Conservation (phyloP, 2,797 vertebrate species). For the Merluccius polli region DNA sequence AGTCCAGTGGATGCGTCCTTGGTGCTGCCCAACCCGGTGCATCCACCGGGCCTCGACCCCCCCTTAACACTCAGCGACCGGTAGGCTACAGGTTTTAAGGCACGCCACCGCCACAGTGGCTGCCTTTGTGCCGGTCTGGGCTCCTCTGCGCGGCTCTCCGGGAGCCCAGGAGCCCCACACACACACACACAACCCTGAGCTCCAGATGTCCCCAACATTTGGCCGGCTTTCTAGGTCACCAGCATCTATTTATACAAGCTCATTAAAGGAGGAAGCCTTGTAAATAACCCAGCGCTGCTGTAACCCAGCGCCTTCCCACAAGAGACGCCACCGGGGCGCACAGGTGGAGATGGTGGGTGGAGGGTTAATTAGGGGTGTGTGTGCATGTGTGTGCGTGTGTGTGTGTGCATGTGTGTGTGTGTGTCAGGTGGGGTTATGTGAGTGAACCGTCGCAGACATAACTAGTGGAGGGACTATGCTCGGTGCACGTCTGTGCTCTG, state of each 20-base stretch:
- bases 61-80: slow-evolving; percentile 23
- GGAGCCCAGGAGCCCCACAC: slow-evolving; percentile 47
- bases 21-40: slow-evolving; percentile 40
- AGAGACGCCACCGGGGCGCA: too few species aligned
- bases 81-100: slow-evolving; percentile 29
- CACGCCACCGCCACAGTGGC: slow-evolving; percentile 62
- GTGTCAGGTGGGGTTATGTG: too few species aligned
- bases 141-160: slow-evolving; percentile 60
- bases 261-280: too few species aligned
- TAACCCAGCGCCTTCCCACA: background rate
- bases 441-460: too few species aligned
- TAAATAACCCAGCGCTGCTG: background rate
- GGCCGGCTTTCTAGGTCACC: background rate
- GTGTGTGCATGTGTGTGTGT: too few species aligned
- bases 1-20: background rate
- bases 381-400: too few species aligned
- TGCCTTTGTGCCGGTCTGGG: slow-evolving; percentile 68
- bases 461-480: too few species aligned
- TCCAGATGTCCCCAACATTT: background rate
- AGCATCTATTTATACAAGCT: too few species aligned
- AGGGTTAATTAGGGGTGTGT: background rate
- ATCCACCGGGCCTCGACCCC: slow-evolving; percentile 56
- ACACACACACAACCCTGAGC: background rate
- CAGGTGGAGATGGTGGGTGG: too few species aligned
- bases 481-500: background rate